A percentile compares a stretch with the other conserved stretches of the same genome.
Conservation (phyloP, 1,140 invertebrate genomes). For the Condylostylus longicornis region DNA sequence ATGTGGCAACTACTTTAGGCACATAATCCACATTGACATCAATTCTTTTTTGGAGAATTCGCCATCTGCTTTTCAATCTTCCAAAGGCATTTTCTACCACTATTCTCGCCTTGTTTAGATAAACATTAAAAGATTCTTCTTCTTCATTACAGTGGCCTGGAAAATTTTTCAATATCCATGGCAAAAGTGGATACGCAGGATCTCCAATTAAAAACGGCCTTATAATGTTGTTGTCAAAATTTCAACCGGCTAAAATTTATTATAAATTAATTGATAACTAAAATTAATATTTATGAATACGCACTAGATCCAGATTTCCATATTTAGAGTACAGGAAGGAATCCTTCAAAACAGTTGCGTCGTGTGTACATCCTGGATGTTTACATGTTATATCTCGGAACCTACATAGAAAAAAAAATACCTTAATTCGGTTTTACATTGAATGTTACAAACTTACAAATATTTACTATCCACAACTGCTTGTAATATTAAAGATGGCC, state of each 20-base stretch:
- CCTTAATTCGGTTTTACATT: not conserved
- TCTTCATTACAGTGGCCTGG: conserved; percentile 2
- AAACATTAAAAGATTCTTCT: conserved; percentile 10
- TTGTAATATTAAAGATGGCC: conserved; percentile 15
- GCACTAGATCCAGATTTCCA: too few species aligned
- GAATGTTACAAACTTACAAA: not conserved
- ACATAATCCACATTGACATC: conserved; percentile 13
- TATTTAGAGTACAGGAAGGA: conserved; percentile 8
- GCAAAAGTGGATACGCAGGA: conserved; percentile 11
- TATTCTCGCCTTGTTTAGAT: conserved; percentile 10
- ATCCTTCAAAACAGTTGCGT: conserved; percentile 11
- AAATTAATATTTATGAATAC: too few species aligned
- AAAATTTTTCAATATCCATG: conserved; percentile 9
- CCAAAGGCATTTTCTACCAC: conserved; percentile 17
- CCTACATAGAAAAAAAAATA: conserved; percentile 1
- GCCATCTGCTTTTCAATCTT: conserved; percentile 16
- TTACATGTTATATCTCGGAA: conserved; percentile 10
- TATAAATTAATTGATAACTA: not conserved
- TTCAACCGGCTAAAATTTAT: not conserved
- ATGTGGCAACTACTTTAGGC: conserved; percentile 10
- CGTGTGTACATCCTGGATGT: conserved; percentile 10
- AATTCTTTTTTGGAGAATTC: conserved; percentile 10
- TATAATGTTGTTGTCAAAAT: conserved; percentile 4
- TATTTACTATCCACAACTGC: conserved; percentile 12
- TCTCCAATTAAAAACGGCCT: conserved; percentile 11